Evolutionary conservation across 2,797 vertebrate genomes (phyloP).

Genomic region (Labroides dimidiatus): DNA sequence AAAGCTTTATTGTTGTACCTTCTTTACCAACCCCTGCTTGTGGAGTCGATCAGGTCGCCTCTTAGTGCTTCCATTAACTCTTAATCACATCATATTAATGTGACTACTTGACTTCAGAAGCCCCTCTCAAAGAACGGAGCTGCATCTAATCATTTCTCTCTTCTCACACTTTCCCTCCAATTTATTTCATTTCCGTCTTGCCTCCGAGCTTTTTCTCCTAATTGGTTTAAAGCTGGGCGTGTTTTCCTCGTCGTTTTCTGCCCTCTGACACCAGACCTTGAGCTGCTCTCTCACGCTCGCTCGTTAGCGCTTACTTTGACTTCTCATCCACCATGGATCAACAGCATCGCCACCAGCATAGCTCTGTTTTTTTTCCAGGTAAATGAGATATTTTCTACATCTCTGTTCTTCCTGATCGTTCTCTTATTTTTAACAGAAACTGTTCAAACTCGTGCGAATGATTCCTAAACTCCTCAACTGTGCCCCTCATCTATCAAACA

Average conservation of each 20-base stretch:
- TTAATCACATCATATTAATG: constrained; percentile 25
- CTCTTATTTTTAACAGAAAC: too few species aligned
- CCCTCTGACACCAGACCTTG: neutral
- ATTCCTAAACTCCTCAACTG: too few species aligned
- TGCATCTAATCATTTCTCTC: constrained; percentile 6
- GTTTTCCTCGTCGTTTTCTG: neutral
- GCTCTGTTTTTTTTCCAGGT: too few species aligned
- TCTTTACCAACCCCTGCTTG: neutral
- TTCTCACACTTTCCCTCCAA: neutral
- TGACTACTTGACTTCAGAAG: constrained; percentile 17
- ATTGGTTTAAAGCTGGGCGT: neutral
- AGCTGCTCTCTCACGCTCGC: neutral
- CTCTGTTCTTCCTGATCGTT: too few species aligned
- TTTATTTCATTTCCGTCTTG: neutral
- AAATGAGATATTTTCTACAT: too few species aligned
- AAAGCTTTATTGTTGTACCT: too few species aligned
- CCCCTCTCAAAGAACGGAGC: constrained; percentile 8
- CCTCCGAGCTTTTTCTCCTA: constrained; percentile 4
- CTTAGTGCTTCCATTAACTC: constrained; percentile 29
- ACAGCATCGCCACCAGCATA: too few species aligned
- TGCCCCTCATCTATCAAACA: too few species aligned
- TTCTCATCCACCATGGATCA: neutral
- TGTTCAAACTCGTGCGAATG: too few species aligned
- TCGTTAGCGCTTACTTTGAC: neutral
- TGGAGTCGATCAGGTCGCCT: constrained; percentile 10